Conservation (phyloP, 2,888 invertebrate species). For the Nemoura dubitans region DNA sequence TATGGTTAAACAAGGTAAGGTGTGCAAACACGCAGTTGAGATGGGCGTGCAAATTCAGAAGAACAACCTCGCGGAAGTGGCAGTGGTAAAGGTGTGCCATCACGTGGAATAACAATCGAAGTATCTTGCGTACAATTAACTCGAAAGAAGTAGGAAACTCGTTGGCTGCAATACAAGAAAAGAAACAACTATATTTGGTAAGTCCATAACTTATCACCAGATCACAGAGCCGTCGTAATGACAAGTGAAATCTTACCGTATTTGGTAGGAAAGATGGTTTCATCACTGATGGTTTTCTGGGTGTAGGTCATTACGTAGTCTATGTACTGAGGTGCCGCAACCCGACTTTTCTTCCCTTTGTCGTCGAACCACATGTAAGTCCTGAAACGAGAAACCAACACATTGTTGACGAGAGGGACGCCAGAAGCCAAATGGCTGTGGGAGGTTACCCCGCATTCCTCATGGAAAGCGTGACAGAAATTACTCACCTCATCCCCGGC, state of each 20-base stretch:
- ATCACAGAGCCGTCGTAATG: too few relatives aligned
- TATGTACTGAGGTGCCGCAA: conserved; percentile 97
- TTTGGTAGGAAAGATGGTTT: conserved; percentile 97
- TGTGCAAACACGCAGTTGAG: conserved; percentile 98
- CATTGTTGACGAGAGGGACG: conserved; percentile 39
- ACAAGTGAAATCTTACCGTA: conserved; percentile 75
- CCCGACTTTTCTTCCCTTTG: conserved; percentile 96
- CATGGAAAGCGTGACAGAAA: too few relatives aligned
- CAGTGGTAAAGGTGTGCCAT: conserved; percentile 98
- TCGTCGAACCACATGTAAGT: conserved; percentile 98
- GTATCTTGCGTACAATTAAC: conserved; percentile 93
- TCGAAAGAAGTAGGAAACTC: conserved; percentile 95
- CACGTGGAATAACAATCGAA: conserved; percentile 96
- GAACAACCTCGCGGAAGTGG: conserved; percentile 95
- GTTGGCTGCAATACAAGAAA: conserved; percentile 72
- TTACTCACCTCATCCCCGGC: conserved; percentile 88
- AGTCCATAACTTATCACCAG: too few relatives aligned
- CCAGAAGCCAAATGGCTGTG: too few relatives aligned
- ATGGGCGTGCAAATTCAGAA: conserved; percentile 94
- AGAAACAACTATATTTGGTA: conserved; percentile 44
- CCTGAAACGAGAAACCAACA: conserved; percentile 65
- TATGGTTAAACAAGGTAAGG: conserved; percentile 84
- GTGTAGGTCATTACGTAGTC: conserved; percentile 99
- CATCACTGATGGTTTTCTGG: conserved; percentile 96
- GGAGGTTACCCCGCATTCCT: too few relatives aligned